Evolutionary conservation across 2,113 vertebrate genomes (phyloP), one percentile per base, ranked within the genome.

Genomic region (Heterochromis multidens): DNA sequence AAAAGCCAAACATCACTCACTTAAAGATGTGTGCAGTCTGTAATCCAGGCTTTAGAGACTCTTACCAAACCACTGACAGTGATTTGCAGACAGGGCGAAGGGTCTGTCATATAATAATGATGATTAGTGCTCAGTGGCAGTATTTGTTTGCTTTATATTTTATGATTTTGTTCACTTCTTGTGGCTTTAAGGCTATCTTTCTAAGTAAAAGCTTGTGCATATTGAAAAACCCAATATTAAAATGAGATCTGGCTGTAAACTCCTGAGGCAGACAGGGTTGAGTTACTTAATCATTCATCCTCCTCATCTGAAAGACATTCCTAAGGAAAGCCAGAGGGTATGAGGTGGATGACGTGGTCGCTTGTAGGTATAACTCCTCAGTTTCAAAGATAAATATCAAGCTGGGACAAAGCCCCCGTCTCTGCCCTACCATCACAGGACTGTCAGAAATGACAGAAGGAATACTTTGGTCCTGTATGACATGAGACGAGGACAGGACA

Each of bases 341-440:
- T 21, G 35, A 87, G 31, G 8, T 43, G 6, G 77, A 67, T 43
- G 79, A 77, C 79, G 16, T 81, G 72, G 65, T 27, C n/a, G 52
- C 72, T 80, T 21, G 61, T 40, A 86, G 80, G 89, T 89, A 85
- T 77, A 79, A 88, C 82, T 89, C 83, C 65, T 86, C 81, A 49
- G n/a, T 93, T 93, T 92, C 85, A 94, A 93, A 93, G 90, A 91
- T 87, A 81, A 85, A 90, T 74, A 83, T 89, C 88, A 87, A 21
- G 9, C 65, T 27, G 89, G 88, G 90, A 92, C 88, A 90, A 89
- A 91, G 83, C 61, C 54, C 62, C 23, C 11, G 27, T 76, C 77
- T 89, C 79, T 81, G 82, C 77, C 67, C 77, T 58, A 77, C 84
- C 91, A 86, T 90, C 89, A 86, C 84, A 88, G 63, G 80, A 65